Base-by-base conservation (phyloP, 2,888 invertebrate species). In the Orchesellides sinensis region DNA sequence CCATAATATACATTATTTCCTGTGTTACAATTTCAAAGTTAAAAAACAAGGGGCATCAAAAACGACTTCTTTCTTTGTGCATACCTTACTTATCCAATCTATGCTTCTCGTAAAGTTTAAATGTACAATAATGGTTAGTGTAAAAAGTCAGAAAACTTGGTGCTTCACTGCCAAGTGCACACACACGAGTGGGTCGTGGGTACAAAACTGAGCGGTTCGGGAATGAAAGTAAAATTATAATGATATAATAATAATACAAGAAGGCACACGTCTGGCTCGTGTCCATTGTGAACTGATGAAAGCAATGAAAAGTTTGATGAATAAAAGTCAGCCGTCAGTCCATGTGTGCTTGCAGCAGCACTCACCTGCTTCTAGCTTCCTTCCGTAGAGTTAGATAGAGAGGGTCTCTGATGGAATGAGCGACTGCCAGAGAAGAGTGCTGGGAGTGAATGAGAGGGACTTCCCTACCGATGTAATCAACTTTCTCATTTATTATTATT, bases 231-330 rank as follows among this genome's bases (percentile, higher is more conserved):
- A 63, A 63, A 63, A 6, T 35, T 40, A 40, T 63, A 63, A 63
- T 63, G 63, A 35, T 63, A 63, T 40, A 63, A 21, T 19, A 59
- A 25, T 25, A 29, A 8, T 17, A 54, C 19, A 40, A 40, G 59
- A 59, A 69, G 59, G 68, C 78, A 69, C 69, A 61, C 69, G 69
- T 23, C 49, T 49, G 78, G 25, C 78, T 78, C 78, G 78, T 78
- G 78, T 49, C 78, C 68, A 69, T 69, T 69, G 59, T 78, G 10
- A 27, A 63, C 27, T 25, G 29, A 45, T 19, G 40, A 68, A 75
- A 54, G 49, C 19, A 73, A 27, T 27, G 61, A 61, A n/a, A 21
- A 52, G 52, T 8, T 4, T 17, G 19, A 52, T 52, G 52, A 17
- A 52, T 17, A 61, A 45, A 61, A 72, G 59, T 52, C 17, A 32